phyloP scores from a whole-genome alignment of 2,888 invertebrate genomes.

The Nasonovia ribisnigri region DNA sequence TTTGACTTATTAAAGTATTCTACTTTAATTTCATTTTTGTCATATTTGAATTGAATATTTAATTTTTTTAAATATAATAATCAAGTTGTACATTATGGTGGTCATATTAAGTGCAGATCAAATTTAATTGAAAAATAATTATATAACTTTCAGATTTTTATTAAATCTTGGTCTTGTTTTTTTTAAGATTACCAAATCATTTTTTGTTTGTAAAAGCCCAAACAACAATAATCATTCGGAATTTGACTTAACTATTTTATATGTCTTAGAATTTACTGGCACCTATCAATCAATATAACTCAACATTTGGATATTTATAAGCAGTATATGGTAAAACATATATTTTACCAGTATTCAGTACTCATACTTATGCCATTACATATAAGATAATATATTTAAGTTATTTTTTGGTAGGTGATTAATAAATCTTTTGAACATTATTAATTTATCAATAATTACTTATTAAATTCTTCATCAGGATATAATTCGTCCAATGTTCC shows the following conservation, averaged over 20 bases:
- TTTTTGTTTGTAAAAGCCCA: background rate
- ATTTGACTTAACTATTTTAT: no score
- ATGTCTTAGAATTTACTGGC: no score
- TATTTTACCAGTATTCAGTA: background rate
- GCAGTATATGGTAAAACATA: background rate
- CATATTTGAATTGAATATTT: no score
- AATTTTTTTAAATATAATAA: no score
- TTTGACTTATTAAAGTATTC: no score
- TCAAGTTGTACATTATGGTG: background rate
- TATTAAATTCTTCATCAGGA: background rate
- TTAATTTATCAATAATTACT: conserved; percentile 12
- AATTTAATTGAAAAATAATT: background rate
- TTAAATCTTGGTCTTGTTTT: background rate
- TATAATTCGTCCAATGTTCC: conserved; percentile 4
- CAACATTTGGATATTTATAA: background rate
- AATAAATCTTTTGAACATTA: background rate
- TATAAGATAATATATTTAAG: background rate
- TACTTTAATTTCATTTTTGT: no score
- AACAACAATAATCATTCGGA: background rate
- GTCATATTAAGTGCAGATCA: background rate
- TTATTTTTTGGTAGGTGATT: background rate
- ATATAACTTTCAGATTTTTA: background rate
- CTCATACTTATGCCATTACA: background rate
- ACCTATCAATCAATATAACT: background rate
- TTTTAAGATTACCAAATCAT: background rate